phyloP scores from a whole-genome alignment of 2,888 invertebrate genomes.

The Gymnosoma rotundatum region DNA sequence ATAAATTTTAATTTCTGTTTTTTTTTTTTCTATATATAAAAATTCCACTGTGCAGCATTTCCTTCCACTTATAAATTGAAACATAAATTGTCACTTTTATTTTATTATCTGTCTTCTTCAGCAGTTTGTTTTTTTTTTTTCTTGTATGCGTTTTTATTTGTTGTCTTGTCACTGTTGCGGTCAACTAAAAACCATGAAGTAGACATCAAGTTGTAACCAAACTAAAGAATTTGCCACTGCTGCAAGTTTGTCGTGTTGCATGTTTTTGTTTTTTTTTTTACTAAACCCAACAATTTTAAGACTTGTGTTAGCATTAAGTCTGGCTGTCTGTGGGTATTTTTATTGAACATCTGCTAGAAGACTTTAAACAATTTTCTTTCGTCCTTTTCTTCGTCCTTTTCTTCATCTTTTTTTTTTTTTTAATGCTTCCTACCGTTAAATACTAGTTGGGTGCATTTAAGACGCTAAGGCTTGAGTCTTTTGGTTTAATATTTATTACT shows the following conservation, averaged over 20 bases:
- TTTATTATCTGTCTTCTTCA: not conserved
- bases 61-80: no score
- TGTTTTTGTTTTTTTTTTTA: not conserved
- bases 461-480: slow-evolving; percentile 14
- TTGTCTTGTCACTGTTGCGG: slow-evolving; percentile 37
- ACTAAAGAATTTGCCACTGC: slow-evolving; percentile 32
- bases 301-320: slow-evolving; percentile 19
- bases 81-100: not conserved
- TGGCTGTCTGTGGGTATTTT: slow-evolving; percentile 32
- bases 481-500: slow-evolving; percentile 42
- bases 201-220: slow-evolving; percentile 38
- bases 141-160: not conserved
- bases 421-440: not conserved
- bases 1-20: no score
- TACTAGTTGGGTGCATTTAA: not conserved
- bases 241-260: slow-evolving; percentile 26
- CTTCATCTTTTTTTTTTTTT: not conserved
- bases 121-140: not conserved
- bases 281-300: slow-evolving; percentile 1
- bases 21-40: no score
- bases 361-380: slow-evolving; percentile 7
- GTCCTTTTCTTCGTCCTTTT: not conserved
- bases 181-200: slow-evolving; percentile 21
- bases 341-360: slow-evolving; percentile 63
- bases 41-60: no score